Base-by-base conservation (phyloP, 2,888 invertebrate species). In the Hirudinaria manillensis region DNA sequence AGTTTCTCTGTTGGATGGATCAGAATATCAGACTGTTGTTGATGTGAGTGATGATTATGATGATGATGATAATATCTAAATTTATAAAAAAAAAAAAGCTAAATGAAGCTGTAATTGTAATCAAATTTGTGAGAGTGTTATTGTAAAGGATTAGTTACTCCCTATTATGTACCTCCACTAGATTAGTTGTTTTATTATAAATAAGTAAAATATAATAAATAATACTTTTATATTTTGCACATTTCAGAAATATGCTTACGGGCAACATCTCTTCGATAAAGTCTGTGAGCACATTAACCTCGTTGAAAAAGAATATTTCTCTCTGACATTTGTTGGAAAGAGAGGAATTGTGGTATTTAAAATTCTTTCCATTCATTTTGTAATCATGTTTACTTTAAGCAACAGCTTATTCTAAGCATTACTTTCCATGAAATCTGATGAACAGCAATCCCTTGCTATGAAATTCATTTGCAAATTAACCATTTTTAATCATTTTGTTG, bases 261-360 rank as follows among this genome's bases (percentile, higher is more conserved):
- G 96, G 7, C 90, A 91, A 82, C 93, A 94, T 80, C 87, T 97
- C 72, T 87, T 95, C 78, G 91, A 91, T 82, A 91, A 90, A 86
- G 92, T 96, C 78, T 94, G 95, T 86, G 93, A 93, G 82, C 91
- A 90, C 79, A 89, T 96, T 81, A 94, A 96, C 87, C 88, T 97
- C 74, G 88, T 93, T 80, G 97, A 97, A 87, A 93, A 91, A 86
- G 96, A 97, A 86, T 97, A 96, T 87, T 97, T 97, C 85, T 95
- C 96, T 2, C 88, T 97, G 74, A 89, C 92, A 77, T 94, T 92
- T 86, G 89, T 90, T 77, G 93, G 94, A 71, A 76, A 56, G 61
- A 36, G 70, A 27, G 38, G 45, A 34, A 70, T 70, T 24, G 24
- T 51, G 38, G 61, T 72, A 3, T n/a, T 29, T 24, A 68, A n/a